A percentile compares a stretch with the other conserved stretches of the same genome.
These are phyloP conservation scores for Cygnus atratus DNA, from an alignment of 2,113 vertebrate species.

Conservation along the genomic window DNA sequence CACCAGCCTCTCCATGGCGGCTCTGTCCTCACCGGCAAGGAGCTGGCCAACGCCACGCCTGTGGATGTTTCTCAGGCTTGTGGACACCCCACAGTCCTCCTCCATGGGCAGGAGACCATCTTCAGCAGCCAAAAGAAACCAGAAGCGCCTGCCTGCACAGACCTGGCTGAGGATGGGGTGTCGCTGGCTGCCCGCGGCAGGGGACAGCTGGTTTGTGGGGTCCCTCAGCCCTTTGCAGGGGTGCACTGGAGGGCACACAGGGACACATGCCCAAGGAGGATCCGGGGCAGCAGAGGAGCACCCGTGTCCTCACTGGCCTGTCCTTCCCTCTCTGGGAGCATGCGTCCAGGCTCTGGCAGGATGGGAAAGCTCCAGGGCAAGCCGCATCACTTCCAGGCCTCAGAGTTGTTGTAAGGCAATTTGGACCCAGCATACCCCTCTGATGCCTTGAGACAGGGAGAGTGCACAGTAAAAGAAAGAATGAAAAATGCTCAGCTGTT, in stretches of 20 bases:
- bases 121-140: background rate
- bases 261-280: accelerated
- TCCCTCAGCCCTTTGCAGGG: background rate
- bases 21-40: background rate
- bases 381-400: background rate
- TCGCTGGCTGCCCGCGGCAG: background rate
- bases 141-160: background rate
- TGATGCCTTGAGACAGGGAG: background rate
- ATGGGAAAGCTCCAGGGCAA: background rate
- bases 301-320: accelerated
- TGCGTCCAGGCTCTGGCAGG: accelerated
- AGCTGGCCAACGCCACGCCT: background rate
- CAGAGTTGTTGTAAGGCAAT: background rate
- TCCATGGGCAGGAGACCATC: background rate
- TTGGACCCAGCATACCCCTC: too few relatives aligned
- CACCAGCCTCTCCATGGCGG: accelerated
- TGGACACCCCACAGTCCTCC: background rate
- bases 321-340: background rate
- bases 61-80: background rate
- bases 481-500: background rate
- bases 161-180: background rate
- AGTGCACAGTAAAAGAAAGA: background rate
- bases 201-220: background rate
- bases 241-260: background rate
- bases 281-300: background rate